Base-by-base conservation (phyloP, 2,888 invertebrate species). In the Serrognathus titanus region DNA sequence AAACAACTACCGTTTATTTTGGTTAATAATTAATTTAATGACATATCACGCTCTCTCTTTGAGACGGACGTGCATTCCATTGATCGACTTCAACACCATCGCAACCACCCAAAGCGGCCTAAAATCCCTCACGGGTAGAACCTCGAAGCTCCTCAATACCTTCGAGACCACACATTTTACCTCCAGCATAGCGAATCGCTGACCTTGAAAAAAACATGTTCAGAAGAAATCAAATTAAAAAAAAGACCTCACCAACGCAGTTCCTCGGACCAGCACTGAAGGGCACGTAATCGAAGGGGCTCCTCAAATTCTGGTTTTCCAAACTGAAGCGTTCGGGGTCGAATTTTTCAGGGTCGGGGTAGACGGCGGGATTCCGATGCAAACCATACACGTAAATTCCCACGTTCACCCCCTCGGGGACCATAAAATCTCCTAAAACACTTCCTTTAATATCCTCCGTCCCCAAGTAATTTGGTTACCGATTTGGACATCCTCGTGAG, bases 331-430 rank as follows among this genome's bases (percentile, higher is more conserved):
- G 62, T 38, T 75, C 74, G 0, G 75, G 75, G 58, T 74, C 70
- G 47, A 74, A 76, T 50, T 63, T 68, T n/a, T 68, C 58, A 4
- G 81, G 79, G 49, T 81, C 67, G 4, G 77, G 73, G 66, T 76
- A 81, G 31, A 76, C 60, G 2, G 69, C 68, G 0, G 78, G 75
- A 66, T 80, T 75, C 8, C 78, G 74, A 62, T 80, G 80, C 1
- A 78, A 36, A 9, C 51, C 56, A 20, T 37, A 59, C 10, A 53
- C 49, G 39, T 43, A 56, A 41, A 53, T 45, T 6, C 39, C 47
- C 8, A 61, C 7, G 7, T 48, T 57, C n/a, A 57, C 43, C 9
- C 58, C 61, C 48, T 58, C 56, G 1, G 61, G 61, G 1, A 55
- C 36, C 10, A 56, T 45, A 11, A 49, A 24, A 10, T 50, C 54